Evolutionary conservation across 2,113 vertebrate species (phyloP), one percentile per base, ranked within the genome.

Genomic region (Percina caprodes): DNA sequence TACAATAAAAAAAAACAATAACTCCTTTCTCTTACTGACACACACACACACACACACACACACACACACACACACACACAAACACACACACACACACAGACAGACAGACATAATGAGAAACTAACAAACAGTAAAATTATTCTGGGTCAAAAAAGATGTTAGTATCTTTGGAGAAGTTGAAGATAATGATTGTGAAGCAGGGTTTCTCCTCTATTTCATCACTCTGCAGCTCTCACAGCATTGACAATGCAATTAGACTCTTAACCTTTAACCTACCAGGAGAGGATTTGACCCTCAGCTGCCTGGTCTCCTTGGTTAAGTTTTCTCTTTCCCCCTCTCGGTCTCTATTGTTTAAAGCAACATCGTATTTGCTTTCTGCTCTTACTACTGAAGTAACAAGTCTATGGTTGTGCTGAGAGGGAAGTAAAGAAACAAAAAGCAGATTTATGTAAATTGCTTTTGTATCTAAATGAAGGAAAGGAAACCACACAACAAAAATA

Each of bases 191-290:
- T 62, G 51, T 54, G 67, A 78, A n/a, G 48, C 62, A 67, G 54
- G 66, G 75, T 86, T 78, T 69, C 60, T 67, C 46, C 72, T 83
- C 76, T 60, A 49, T 74, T 72, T 48, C 75, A 56, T 74, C 79
- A 51, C 80, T 30, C 30, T 30, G 30, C 30, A 87, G 81, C 74
- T 80, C 75, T 73, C 72, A 19, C 65, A 54, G 63, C 69, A 33
- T 39, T 35, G 46, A 68, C 48, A 9, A 73, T 80, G 78, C 86
- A 63, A 88, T 90, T 86, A 86, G 66, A 86, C 48, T 68, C 51
- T 59, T 26, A 52, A 88, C 86, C 86, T 90, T 73, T 83, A 60
- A 84, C 82, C 88, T 74, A 60, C 26, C 58, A 68, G 70, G 49
- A 80, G 71, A 85, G 26, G 42, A 61, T 81, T 49, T 65, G 74